Conservation (phyloP, 2,888 invertebrate species). For the Xestia xanthographa region DNA sequence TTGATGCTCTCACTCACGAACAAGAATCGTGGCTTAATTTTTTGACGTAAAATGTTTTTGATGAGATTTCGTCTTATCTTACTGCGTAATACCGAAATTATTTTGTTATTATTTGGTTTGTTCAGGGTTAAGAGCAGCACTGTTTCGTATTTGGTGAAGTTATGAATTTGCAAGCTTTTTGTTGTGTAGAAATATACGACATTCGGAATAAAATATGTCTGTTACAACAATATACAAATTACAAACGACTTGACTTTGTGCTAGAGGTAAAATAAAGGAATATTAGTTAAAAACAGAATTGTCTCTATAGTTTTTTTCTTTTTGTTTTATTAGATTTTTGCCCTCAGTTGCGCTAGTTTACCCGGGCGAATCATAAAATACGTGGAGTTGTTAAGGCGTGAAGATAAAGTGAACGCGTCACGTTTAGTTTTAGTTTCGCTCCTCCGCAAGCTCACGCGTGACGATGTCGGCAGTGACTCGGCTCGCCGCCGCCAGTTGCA, state of each 20-base stretch:
- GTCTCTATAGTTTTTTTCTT: background rate
- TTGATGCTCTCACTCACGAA: background rate
- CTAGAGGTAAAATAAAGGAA: background rate
- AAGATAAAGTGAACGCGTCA: background rate
- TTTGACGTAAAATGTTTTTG: constrained; percentile 1
- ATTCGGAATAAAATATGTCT: background rate
- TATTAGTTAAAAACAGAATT: background rate
- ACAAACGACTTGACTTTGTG: background rate
- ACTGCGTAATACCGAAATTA: constrained; percentile 25
- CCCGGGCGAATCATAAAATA: background rate
- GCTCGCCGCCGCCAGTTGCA: constrained; percentile 68
- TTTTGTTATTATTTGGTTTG: constrained; percentile 33
- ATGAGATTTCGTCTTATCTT: background rate
- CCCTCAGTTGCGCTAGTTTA: background rate
- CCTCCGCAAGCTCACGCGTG: background rate
- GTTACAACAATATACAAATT: background rate
- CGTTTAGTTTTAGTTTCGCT: no score
- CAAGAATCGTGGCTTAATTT: background rate
- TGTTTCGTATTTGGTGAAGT: background rate
- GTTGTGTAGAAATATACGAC: background rate
- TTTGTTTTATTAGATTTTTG: background rate
- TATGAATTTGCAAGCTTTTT: constrained; percentile 9
- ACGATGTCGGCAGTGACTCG: background rate
- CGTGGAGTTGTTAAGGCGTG: background rate
- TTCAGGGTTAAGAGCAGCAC: background rate